Conservation (phyloP, 2,113 vertebrate species). For the Anguilla japonica region DNA sequence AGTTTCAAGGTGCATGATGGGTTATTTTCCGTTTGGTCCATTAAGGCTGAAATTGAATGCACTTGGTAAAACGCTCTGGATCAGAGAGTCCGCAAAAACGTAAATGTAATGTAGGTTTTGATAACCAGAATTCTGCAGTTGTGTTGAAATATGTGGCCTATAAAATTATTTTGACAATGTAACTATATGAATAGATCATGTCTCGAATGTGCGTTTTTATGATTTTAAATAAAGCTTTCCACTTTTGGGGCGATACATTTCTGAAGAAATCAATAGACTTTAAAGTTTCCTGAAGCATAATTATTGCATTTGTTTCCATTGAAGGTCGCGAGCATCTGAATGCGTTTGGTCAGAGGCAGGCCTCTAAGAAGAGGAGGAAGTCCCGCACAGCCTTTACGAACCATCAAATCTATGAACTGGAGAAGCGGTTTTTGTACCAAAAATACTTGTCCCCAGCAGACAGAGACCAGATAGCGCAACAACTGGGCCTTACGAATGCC, state of each 20-base stretch:
- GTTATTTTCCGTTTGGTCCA: background rate
- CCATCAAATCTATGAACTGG: constrained; percentile 91
- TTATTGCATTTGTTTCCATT: constrained; percentile 30
- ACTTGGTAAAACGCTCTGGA: too few species aligned
- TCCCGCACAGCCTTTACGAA: constrained; percentile 93
- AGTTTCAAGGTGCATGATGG: background rate
- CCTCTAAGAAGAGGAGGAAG: constrained; percentile 83
- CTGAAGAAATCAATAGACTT: background rate
- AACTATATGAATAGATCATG: background rate
- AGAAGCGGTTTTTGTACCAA: constrained; percentile 87
- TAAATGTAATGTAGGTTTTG: background rate
- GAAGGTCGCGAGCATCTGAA: constrained; percentile 77
- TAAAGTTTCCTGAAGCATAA: background rate
- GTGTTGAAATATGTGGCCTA: background rate
- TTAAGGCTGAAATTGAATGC: background rate
- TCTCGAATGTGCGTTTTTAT: background rate
- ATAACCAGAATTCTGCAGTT: background rate
- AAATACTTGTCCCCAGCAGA: constrained; percentile 90
- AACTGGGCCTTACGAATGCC: constrained; percentile 85
- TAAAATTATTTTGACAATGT: background rate
- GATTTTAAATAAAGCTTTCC: background rate
- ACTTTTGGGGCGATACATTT: background rate
- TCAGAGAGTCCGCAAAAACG: too few species aligned
- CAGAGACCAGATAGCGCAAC: constrained; percentile 86
- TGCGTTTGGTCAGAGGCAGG: constrained; percentile 70